Base-by-base conservation (phyloP, 1,140 invertebrate genomes). In the Drosophila insularis region DNA sequence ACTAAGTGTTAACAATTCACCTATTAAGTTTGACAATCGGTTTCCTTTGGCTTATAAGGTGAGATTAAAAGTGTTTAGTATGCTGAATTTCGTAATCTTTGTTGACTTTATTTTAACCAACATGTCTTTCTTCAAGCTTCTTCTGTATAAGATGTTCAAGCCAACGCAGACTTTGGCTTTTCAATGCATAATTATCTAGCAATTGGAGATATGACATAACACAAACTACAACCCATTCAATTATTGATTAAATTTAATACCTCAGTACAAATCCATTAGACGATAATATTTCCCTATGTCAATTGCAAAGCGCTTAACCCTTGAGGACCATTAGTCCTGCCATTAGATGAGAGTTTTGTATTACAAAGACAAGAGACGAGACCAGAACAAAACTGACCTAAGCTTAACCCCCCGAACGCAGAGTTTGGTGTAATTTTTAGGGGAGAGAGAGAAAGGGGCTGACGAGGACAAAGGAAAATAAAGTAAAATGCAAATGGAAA, bases 321-420 rank as follows among this genome's bases (percentile, higher is more conserved):
- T 17, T 17, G 4, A 11, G 55, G 27, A 58, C 82, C 84, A 86
- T 86, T 81, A 86, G 66, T 37, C 53, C 35, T 39, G 50, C 78
- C 63, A 86, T 86, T 86, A 82, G 63, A 62, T 43, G 43, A 65
- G 14, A 64, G 82, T 81, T 70, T 87, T 76, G 60, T 81, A 75
- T 86, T 86, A 79, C 82, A 67, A 72, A 62, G 60, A 11, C 39
- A 43, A 31, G 10, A n/a, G 11, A 54, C n/a, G 19, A 8, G 14
- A 23, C 14, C 4, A 35, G 14, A 31, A 32, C 23, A 54, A 63
- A 62, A 53, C 31, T 40, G 32, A 39, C 8, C n/a, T 37, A 40
- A 77, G 68, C 80, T 56, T 13, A 72, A 67, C 65, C 68, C 58
- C 40, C 77, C 53, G 4, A 27, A 27, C 4, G 27, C 27, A 61